phyloP scores from a whole-genome alignment of 2,113 vertebrate genomes.

The Cyprinodon variegatus region DNA sequence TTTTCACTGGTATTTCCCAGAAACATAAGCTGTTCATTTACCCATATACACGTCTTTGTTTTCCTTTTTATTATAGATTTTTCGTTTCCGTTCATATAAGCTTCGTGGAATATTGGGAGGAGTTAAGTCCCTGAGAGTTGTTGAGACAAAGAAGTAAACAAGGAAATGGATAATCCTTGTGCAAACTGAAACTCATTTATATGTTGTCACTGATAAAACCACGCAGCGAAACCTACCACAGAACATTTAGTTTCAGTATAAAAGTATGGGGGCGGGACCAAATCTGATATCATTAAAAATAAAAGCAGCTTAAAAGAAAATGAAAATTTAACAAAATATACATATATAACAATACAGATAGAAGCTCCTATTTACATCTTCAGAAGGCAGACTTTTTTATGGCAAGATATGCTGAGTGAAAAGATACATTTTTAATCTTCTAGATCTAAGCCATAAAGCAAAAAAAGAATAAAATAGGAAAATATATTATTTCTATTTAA shows the following conservation, averaged over 20 bases:
- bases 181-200: conserved; percentile 55
- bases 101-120: not conserved
- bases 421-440: too few species aligned
- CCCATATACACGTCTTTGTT: not conserved
- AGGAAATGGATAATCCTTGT: conserved; percentile 30
- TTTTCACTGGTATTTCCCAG: conserved; percentile 22
- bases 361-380: too few species aligned
- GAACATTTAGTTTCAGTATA: not conserved
- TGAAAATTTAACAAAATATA: too few species aligned
- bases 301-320: too few species aligned
- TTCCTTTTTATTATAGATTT: not conserved
- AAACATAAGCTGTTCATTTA: conserved; percentile 29
- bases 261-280: not conserved
- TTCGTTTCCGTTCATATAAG: not conserved
- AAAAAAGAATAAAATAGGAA: too few species aligned
- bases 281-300: too few species aligned
- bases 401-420: too few species aligned
- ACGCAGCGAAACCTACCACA: conserved; percentile 1
- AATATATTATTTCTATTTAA: too few species aligned
- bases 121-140: not conserved
- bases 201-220: not conserved
- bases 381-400: too few species aligned
- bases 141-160: not conserved
- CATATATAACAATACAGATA: too few species aligned
- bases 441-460: too few species aligned